phyloP scores from a whole-genome alignment of 2,797 vertebrate species.

The Catharus ustulatus region DNA sequence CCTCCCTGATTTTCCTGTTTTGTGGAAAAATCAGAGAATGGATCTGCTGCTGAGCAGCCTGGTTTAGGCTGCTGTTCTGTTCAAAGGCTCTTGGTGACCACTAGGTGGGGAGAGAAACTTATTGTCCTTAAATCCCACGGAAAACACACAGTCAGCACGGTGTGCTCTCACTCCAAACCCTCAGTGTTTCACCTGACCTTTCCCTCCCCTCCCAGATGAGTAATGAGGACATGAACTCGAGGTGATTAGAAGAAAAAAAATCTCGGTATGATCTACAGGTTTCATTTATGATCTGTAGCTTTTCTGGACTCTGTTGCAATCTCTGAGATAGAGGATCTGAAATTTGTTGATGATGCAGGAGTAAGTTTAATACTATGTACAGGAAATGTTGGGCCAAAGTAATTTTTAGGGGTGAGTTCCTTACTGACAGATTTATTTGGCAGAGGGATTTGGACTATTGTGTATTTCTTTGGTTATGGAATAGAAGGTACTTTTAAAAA shows the following conservation, averaged over 20 bases:
- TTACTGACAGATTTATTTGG: slow-evolving; percentile 30
- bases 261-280: not conserved
- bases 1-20: not conserved
- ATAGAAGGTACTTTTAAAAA: not conserved
- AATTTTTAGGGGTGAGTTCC: not conserved
- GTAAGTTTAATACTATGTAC: not conserved
- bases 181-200: not conserved
- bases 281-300: not conserved
- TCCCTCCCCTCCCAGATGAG: not conserved
- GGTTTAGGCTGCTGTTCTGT: not conserved
- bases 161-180: fast-evolving
- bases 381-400: not conserved
- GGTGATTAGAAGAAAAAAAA: not conserved
- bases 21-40: not conserved
- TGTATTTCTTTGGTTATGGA: not conserved
- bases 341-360: not conserved
- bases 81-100: slow-evolving; percentile 50
- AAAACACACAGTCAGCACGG: fast-evolving
- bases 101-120: slow-evolving; percentile 75
- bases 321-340: not conserved
- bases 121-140: not conserved
- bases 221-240: not conserved
- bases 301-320: not conserved
- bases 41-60: not conserved
- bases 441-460: not conserved